phyloP scores from a whole-genome alignment of 2,797 vertebrate genomes.

The Orientallactaga sibirica region DNA sequence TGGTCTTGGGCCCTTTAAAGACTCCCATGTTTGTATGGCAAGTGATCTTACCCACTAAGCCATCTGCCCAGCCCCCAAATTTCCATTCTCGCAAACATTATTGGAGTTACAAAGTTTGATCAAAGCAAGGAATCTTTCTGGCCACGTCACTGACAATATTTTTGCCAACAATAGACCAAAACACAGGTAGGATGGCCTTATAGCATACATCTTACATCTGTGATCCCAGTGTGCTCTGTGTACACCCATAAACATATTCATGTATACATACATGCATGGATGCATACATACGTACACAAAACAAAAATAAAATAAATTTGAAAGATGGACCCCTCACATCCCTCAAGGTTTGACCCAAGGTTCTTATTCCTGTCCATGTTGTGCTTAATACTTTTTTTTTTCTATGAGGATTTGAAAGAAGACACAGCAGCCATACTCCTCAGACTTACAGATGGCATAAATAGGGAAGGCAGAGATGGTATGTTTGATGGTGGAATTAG shows the following conservation, averaged over 20 bases:
- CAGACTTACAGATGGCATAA: neutral
- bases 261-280: too few relatives aligned
- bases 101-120: neutral
- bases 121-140: neutral
- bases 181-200: neutral
- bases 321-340: neutral
- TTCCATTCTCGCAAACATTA: neutral
- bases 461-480: neutral
- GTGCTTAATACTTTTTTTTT: neutral
- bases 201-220: too few relatives aligned
- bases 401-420: neutral
- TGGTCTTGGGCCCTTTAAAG: too few relatives aligned
- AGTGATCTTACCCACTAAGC: too few relatives aligned
- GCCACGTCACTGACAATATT: neutral
- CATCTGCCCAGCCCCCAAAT: neutral
- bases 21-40: too few relatives aligned
- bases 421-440: neutral
- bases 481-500: neutral
- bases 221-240: too few relatives aligned
- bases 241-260: too few relatives aligned
- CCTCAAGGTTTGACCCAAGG: neutral
- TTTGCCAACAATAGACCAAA: neutral
- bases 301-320: too few relatives aligned
- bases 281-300: too few relatives aligned
- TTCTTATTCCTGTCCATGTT: neutral